Percentiles rank a stretch among this genome's conserved stretches.
Conservation (phyloP, 2,113 vertebrate genomes). For the Pomatostomus ruficeps region DNA sequence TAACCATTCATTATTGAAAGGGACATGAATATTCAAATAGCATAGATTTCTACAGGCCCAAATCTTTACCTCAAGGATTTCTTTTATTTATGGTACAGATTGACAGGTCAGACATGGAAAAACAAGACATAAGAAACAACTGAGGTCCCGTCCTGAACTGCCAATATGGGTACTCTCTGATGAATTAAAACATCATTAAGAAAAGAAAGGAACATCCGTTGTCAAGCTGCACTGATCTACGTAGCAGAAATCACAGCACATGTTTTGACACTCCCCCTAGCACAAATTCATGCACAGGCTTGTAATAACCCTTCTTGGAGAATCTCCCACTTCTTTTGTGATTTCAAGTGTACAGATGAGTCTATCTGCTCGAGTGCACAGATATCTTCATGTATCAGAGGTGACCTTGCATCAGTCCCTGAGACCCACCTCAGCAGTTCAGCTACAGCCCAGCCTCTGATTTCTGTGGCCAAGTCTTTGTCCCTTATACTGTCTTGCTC, state of each 20-base stretch:
- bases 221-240: neutral
- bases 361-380: accelerated
- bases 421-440: neutral
- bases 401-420: neutral
- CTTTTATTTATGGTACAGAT: neutral
- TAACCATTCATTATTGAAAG: neutral
- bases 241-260: neutral
- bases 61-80: neutral
- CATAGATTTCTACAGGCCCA: neutral
- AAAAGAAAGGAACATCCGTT: neutral
- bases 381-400: neutral
- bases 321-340: neutral
- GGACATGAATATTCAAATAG: neutral
- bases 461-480: neutral
- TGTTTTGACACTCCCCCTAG: neutral
- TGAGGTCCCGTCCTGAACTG: neutral
- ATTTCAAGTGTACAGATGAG: neutral
- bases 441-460: neutral
- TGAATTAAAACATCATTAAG: neutral
- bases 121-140: neutral
- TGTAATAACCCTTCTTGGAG: neutral
- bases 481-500: neutral
- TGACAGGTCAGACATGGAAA: neutral
- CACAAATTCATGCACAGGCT: neutral
- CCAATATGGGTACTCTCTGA: neutral